These are phyloP conservation scores for Erinaceus europaeus DNA, from an alignment of 2,113 vertebrate genomes.

Conservation along the genomic window DNA sequence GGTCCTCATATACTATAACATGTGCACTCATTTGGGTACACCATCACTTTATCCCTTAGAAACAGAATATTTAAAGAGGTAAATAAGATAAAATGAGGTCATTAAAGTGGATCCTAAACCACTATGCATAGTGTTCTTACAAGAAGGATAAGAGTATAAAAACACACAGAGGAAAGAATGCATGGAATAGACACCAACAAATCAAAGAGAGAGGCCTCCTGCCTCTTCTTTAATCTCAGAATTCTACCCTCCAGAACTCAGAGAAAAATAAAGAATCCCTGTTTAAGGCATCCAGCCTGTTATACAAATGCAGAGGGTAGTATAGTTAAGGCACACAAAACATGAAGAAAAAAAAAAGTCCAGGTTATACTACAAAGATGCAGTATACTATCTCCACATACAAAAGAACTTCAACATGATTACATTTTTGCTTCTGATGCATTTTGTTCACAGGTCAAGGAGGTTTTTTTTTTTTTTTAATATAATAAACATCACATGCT, in stretches of 20 bases:
- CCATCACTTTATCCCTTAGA: too few relatives aligned
- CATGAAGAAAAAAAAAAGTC: neutral
- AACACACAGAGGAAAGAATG: neutral
- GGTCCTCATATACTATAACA: too few relatives aligned
- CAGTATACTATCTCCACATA: neutral
- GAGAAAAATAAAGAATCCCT: neutral
- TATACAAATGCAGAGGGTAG: neutral
- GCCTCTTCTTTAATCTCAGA: neutral
- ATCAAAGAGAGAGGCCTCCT: neutral
- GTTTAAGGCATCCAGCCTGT: neutral
- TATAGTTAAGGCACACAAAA: neutral
- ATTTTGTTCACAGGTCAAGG: slow-evolving; percentile 4
- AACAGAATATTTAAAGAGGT: too few relatives aligned
- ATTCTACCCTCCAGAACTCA: neutral
- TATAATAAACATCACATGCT: neutral
- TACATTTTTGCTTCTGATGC: neutral
- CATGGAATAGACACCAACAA: neutral
- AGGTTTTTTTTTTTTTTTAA: too few relatives aligned
- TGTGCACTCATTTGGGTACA: too few relatives aligned
- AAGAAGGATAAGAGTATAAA: neutral
- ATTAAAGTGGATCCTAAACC: neutral
- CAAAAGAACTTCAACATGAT: neutral
- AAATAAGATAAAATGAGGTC: neutral
- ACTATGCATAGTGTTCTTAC: neutral
- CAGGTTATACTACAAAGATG: neutral